Conservation (phyloP, 37 sponge, comb jelly and placozoan genomes). For the Diacarnus erythraeanus region DNA sequence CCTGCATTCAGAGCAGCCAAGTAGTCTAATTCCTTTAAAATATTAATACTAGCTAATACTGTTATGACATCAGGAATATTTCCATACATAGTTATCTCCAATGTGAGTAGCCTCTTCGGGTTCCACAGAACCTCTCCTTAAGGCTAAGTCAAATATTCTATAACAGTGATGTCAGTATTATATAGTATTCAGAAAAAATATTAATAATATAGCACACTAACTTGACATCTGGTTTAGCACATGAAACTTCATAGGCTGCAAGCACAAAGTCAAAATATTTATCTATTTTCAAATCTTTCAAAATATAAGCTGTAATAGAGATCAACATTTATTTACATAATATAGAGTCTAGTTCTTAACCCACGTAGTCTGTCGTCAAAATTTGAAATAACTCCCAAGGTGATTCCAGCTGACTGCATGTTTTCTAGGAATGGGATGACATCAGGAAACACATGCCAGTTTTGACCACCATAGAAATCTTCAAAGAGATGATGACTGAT, state of each 20-base stretch:
- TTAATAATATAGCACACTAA: neutral
- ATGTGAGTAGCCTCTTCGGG: constrained; percentile 20
- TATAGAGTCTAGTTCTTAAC: neutral
- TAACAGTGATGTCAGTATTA: neutral
- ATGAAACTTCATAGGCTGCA: constrained; percentile 23
- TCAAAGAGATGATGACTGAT: constrained; percentile 12
- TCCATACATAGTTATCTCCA: constrained; percentile 42
- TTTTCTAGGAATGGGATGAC: constrained; percentile 7
- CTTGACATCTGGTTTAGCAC: constrained; percentile 43
- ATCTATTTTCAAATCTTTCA: constrained; percentile 8
- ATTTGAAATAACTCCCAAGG: constrained; percentile 48
- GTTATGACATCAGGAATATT: too few relatives aligned
- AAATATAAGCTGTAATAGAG: constrained; percentile 24
- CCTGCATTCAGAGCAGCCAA: constrained; percentile 34
- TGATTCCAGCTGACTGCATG: constrained; percentile 4
- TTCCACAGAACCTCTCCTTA: constrained; percentile 8
- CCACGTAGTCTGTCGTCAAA: constrained; percentile 56
- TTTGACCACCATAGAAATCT: constrained; percentile 15
- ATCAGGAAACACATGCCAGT: constrained; percentile 49
- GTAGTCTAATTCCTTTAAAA: constrained; percentile 36
- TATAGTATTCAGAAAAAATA: too few relatives aligned
- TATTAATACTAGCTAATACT: neutral
- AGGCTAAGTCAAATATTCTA: constrained; percentile 47
- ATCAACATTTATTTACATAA: neutral
- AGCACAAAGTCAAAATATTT: constrained; percentile 48